Conservation (phyloP, 2,113 vertebrate species). For the Tyrannus savana region DNA sequence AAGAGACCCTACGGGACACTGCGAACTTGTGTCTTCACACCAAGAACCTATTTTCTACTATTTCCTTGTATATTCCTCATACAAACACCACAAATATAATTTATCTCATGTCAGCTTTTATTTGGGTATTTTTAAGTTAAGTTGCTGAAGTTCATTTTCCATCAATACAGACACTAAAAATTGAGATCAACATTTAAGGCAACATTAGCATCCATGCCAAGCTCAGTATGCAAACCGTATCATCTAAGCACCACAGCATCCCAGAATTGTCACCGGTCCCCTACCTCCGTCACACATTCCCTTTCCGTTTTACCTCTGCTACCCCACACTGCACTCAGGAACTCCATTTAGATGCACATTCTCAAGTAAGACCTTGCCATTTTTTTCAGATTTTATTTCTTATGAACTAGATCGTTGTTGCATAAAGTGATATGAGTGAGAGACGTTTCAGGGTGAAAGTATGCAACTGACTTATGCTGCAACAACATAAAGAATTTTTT, state of each 20-base stretch:
- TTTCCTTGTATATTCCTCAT: neutral
- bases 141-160: constrained; percentile 61
- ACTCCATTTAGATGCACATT: neutral
- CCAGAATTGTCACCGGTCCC: neutral
- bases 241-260: constrained; percentile 37
- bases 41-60: neutral
- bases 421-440: neutral
- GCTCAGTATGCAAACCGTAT: constrained; percentile 34
- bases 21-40: neutral
- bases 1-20: neutral
- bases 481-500: neutral
- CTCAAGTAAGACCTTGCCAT: neutral
- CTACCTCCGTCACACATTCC: constrained; percentile 3
- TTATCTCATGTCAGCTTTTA: constrained; percentile 35
- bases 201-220: constrained; percentile 57
- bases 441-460: neutral
- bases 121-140: constrained; percentile 54
- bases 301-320: neutral
- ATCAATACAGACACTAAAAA: constrained; percentile 60
- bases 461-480: neutral
- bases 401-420: neutral
- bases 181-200: constrained; percentile 65
- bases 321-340: neutral
- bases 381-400: neutral
- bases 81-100: constrained; percentile 24